These are phyloP conservation scores for Ctenosaura bakeri DNA, from an alignment of 2,797 vertebrate species.

Conservation along the genomic window DNA sequence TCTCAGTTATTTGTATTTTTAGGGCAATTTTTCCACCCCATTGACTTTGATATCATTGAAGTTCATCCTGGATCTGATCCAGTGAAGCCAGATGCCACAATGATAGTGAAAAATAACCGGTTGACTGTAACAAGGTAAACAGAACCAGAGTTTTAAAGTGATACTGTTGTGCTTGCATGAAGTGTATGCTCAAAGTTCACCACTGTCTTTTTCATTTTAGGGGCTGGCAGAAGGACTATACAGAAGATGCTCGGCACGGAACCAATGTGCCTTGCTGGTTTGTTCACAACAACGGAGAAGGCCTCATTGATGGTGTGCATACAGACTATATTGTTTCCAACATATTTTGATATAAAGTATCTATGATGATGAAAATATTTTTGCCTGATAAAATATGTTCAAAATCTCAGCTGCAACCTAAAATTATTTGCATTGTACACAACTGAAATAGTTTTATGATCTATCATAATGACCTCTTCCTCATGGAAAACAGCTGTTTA, in stretches of 20 bases:
- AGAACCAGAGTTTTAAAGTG: not conserved
- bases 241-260: conserved; percentile 78
- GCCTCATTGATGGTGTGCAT: conserved; percentile 84
- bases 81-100: conserved; percentile 80
- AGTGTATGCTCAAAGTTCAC: not conserved
- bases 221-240: conserved; percentile 87
- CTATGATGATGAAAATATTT: not conserved
- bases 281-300: conserved; percentile 83
- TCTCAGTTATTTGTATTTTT: conserved; percentile 25
- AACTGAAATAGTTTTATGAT: not conserved
- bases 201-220: conserved; percentile 68
- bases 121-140: conserved; percentile 86
- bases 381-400: not conserved
- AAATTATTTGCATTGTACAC: not conserved
- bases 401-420: conserved; percentile 1
- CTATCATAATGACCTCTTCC: not conserved
- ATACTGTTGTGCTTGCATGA: not conserved
- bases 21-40: conserved; percentile 88
- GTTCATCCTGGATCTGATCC: conserved; percentile 71
- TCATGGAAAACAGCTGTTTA: not conserved
- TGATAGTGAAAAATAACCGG: conserved; percentile 84
- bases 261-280: conserved; percentile 87
- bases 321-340: conserved; percentile 85
- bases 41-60: conserved; percentile 84
- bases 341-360: conserved; percentile 75